These are phyloP conservation scores for Colletes latitarsis DNA, from an alignment of 1,140 invertebrate genomes.

Conservation along the genomic window DNA sequence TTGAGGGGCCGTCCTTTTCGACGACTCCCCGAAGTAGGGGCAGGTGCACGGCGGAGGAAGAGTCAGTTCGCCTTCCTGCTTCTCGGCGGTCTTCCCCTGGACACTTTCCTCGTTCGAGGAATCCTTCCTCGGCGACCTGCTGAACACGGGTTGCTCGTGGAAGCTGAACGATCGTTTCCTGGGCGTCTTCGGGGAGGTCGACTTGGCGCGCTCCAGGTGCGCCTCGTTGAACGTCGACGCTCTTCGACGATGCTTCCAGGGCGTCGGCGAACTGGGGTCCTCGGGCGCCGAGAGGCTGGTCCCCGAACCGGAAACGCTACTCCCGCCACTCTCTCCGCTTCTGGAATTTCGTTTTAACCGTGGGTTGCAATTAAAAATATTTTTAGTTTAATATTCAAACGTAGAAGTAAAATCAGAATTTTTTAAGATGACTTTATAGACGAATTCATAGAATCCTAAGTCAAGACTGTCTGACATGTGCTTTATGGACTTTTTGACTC, in stretches of 20 bases:
- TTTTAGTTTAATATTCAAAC: too few species aligned
- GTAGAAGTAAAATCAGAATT: too few species aligned
- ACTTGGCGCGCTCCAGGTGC: conserved; percentile 71
- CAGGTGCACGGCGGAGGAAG: conserved; percentile 89
- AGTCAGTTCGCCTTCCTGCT: conserved; percentile 68
- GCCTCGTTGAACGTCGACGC: conserved; percentile 82
- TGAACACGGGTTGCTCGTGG: conserved; percentile 72
- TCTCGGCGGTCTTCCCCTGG: conserved; percentile 41
- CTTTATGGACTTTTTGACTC: too few species aligned
- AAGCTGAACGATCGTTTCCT: conserved; percentile 81
- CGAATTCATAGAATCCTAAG: too few species aligned
- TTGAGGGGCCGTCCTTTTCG: conserved; percentile 76
- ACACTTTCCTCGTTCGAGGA: conserved; percentile 57
- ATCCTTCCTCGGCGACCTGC: conserved; percentile 34
- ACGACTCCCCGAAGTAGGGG: conserved; percentile 87
- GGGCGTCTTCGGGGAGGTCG: conserved; percentile 69
- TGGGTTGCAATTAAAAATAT: too few species aligned
- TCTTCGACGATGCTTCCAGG: conserved; percentile 75
- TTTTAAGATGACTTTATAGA: too few species aligned
- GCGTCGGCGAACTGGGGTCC: conserved; percentile 58
- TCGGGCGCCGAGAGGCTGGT: conserved; percentile 66
- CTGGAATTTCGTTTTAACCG: conserved; percentile 35
- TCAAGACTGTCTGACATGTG: too few species aligned
- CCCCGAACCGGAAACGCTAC: conserved; percentile 69
- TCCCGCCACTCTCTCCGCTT: conserved; percentile 66